phyloP scores from a whole-genome alignment of 2,113 vertebrate genomes.

The Varanus komodoensis region DNA sequence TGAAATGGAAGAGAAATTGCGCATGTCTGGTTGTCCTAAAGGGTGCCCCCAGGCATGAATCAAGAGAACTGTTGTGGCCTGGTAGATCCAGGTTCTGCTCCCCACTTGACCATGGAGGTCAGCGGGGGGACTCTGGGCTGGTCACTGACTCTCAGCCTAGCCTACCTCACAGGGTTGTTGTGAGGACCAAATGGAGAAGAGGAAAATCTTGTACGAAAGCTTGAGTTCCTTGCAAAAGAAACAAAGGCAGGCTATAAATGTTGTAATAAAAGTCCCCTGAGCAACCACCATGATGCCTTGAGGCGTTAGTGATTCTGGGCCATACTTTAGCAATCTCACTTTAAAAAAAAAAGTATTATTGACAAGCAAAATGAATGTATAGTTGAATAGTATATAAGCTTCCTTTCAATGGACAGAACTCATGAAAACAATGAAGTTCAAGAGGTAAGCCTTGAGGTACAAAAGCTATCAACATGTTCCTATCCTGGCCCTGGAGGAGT shows the following conservation, averaged over 20 bases:
- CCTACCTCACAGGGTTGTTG: no score
- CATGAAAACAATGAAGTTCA: slow-evolving; percentile 29
- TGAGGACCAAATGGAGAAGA: no score
- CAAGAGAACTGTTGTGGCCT: no score
- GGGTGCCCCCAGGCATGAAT: no score
- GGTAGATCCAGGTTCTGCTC: no score
- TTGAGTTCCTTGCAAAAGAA: no score
- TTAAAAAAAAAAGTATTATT: background rate
- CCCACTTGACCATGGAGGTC: no score
- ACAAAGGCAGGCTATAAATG: no score
- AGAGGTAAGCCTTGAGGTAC: slow-evolving; percentile 44
- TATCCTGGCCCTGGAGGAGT: slow-evolving; percentile 50
- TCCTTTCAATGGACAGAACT: background rate
- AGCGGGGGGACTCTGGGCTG: no score
- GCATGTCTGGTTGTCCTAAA: background rate
- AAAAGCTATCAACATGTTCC: slow-evolving; percentile 31
- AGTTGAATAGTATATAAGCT: background rate
- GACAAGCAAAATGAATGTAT: background rate
- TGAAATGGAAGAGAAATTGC: background rate
- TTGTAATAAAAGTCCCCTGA: background rate
- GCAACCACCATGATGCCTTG: background rate
- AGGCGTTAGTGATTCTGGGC: background rate
- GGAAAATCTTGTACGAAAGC: no score
- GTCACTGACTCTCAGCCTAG: no score
- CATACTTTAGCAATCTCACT: background rate